These are phyloP conservation scores for Sus cebifrons DNA, from an alignment of 2,797 vertebrate species.

Conservation along the genomic window DNA sequence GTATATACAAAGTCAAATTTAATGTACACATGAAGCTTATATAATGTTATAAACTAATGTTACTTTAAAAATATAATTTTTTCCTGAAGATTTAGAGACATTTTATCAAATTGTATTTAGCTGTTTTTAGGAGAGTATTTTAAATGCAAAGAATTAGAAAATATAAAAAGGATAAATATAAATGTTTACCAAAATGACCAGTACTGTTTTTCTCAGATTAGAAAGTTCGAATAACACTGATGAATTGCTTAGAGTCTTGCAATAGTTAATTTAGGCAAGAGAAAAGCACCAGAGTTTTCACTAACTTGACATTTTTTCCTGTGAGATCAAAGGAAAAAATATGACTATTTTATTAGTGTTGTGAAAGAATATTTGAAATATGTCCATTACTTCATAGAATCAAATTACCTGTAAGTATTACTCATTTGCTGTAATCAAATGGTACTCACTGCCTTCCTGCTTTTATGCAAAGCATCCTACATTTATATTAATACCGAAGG, in stretches of 20 bases:
- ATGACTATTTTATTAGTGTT: not conserved
- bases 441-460: slow-evolving; percentile 9
- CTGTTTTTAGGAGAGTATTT: slow-evolving; percentile 7
- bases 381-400: slow-evolving; percentile 19
- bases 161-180: not conserved
- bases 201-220: not conserved
- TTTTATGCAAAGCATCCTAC: slow-evolving; percentile 50
- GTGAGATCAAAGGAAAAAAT: not conserved
- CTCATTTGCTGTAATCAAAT: slow-evolving; percentile 40
- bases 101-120: slow-evolving; percentile 60
- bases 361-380: slow-evolving; percentile 34
- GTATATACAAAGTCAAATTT: not conserved
- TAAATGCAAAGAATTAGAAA: slow-evolving; percentile 23
- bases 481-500: slow-evolving; percentile 10
- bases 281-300: slow-evolving; percentile 19
- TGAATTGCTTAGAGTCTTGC: not conserved
- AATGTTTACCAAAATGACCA: not conserved
- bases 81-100: slow-evolving; percentile 14
- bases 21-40: not conserved
- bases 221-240: not conserved
- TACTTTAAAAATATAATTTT: not conserved
- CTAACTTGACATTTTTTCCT: slow-evolving; percentile 11
- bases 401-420: slow-evolving; percentile 56
- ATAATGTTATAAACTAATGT: not conserved
- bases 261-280: slow-evolving; percentile 19